phyloP scores from a whole-genome alignment of 2,797 vertebrate genomes.

The Tachyglossus aculeatus region DNA sequence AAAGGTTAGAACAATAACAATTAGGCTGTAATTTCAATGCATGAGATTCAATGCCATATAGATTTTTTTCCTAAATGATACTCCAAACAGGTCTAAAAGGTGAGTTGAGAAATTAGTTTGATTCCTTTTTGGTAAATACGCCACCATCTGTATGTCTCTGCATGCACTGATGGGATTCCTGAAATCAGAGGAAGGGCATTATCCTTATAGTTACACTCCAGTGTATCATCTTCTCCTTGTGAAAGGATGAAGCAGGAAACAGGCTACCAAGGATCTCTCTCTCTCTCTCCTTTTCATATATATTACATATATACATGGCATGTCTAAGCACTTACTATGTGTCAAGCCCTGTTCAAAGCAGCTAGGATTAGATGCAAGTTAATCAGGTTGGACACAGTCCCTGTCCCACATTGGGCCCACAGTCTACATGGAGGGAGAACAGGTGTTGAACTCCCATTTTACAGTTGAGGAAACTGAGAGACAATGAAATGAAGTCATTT shows the following conservation, averaged over 20 bases:
- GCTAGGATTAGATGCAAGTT: too few species aligned
- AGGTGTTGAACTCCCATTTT: too few species aligned
- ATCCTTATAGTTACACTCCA: constrained; percentile 19
- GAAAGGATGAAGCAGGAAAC: constrained; percentile 11
- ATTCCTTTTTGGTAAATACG: constrained; percentile 4
- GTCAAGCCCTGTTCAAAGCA: too few species aligned
- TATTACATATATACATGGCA: too few species aligned
- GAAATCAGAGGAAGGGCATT: constrained; percentile 32
- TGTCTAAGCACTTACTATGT: too few species aligned
- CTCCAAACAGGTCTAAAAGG: neutral
- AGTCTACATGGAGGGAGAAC: too few species aligned
- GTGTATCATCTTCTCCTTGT: constrained; percentile 15
- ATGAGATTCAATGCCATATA: neutral
- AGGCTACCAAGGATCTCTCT: constrained; percentile 2
- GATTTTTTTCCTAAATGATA: constrained; percentile 9
- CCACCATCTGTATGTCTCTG: neutral
- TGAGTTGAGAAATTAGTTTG: constrained; percentile 15
- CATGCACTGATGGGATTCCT: constrained; percentile 32
- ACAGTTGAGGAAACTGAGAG: too few species aligned
- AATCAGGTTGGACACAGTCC: too few species aligned
- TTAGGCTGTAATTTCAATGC: constrained; percentile 15
- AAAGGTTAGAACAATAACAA: neutral
- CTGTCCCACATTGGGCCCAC: too few species aligned
- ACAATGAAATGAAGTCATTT: too few species aligned
- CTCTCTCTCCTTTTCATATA: too few species aligned